These are phyloP conservation scores for Sardinella longiceps DNA, from an alignment of 2,797 vertebrate genomes.

Conservation along the genomic window DNA sequence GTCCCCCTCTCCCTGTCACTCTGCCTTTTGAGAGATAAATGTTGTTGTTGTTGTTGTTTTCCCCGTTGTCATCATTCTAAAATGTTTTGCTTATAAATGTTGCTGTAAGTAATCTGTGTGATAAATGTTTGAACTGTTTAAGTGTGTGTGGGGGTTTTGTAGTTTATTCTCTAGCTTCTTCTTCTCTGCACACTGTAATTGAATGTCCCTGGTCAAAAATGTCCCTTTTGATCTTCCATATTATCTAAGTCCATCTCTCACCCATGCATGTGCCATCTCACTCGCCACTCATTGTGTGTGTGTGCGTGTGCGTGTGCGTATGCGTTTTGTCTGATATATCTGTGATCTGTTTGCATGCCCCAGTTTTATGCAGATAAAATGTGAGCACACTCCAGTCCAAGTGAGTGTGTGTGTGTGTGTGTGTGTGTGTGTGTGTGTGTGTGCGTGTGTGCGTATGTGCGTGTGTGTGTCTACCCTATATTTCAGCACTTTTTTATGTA, in stretches of 20 bases:
- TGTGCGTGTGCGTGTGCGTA: slow-evolving; percentile 31
- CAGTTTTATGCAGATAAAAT: background rate
- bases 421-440: background rate
- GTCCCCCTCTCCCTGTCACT: background rate
- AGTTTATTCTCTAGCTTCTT: slow-evolving; percentile 37
- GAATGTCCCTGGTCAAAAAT: slow-evolving; percentile 46
- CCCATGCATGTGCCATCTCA: slow-evolving; percentile 50
- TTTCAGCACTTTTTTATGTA: background rate
- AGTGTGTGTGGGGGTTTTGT: slow-evolving; percentile 33
- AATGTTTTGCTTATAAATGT: background rate
- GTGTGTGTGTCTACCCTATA: background rate
- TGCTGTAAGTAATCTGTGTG: slow-evolving; percentile 34
- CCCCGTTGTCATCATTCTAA: background rate
- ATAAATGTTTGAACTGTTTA: slow-evolving; percentile 44
- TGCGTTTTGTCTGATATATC: background rate
- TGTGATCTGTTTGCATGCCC: background rate
- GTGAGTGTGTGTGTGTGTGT: background rate
- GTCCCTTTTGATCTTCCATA: slow-evolving; percentile 39
- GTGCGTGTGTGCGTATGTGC: background rate
- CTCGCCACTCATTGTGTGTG: slow-evolving; percentile 27
- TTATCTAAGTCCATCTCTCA: slow-evolving; percentile 33
- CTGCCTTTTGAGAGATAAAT: background rate
- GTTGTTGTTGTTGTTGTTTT: slow-evolving; percentile 8
- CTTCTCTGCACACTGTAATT: slow-evolving; percentile 27
- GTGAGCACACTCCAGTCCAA: background rate